A percentile compares a stretch with the other conserved stretches of the same genome.
These are phyloP conservation scores for Oscheius myriophilus DNA, from an alignment of 2,888 invertebrate species.

Conservation along the genomic window DNA sequence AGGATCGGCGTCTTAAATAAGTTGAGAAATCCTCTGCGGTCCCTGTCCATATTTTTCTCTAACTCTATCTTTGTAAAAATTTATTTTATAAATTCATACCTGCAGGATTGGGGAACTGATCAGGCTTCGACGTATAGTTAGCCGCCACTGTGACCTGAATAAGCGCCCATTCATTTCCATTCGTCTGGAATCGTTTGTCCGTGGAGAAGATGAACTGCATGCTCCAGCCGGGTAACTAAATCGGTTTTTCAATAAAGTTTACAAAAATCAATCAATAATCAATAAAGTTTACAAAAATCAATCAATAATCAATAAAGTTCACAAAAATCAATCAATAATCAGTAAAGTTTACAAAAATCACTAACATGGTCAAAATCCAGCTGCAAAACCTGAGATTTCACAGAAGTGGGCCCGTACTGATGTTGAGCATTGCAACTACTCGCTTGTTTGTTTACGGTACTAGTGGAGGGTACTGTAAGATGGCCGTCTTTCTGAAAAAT, in stretches of 20 bases:
- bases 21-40: no score
- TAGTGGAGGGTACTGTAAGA: slow-evolving; percentile 1
- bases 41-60: no score
- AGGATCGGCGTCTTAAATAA: no score
- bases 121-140: slow-evolving; percentile 39
- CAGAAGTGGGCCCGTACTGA: no score
- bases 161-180: slow-evolving; percentile 35
- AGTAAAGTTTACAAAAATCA: background rate
- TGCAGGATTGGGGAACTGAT: slow-evolving; percentile 40
- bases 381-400: slow-evolving; percentile 12
- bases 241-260: background rate
- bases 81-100: no score
- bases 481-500: slow-evolving; percentile 18
- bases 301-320: no score
- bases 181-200: slow-evolving; percentile 35
- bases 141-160: slow-evolving; percentile 49
- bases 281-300: background rate
- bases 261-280: background rate
- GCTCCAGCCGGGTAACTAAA: slow-evolving; percentile 27
- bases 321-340: background rate
- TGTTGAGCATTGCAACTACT: background rate
- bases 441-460: slow-evolving; percentile 1
- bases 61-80: no score
- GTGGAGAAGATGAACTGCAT: slow-evolving; percentile 19
- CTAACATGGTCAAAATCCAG: slow-evolving; percentile 25